A percentile compares a stretch with the other conserved stretches of the same genome.
These are phyloP conservation scores for Zosterops lateralis DNA, from an alignment of 2,113 vertebrate species.

Conservation along the genomic window DNA sequence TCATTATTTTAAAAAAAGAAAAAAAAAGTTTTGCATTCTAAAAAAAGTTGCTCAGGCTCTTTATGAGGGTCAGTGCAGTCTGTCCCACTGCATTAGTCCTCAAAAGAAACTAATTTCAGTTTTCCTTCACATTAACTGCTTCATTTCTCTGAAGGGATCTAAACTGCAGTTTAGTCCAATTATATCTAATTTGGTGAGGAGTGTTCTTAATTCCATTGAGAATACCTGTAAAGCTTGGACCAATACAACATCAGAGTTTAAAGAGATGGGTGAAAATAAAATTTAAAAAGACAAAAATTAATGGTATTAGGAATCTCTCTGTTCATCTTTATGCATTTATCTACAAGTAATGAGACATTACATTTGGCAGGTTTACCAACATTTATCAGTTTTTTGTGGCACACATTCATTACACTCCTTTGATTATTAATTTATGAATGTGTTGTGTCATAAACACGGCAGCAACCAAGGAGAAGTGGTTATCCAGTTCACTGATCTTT, in stretches of 20 bases:
- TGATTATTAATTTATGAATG: not conserved
- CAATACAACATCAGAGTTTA: not conserved
- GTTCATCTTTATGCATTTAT: not conserved
- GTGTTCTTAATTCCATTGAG: not conserved
- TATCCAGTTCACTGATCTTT: not conserved
- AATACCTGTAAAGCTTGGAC: constrained; percentile 7
- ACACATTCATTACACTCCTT: not conserved
- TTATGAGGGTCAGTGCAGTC: constrained; percentile 36
- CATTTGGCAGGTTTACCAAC: not conserved
- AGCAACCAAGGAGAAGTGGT: not conserved
- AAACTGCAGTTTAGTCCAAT: constrained; percentile 30
- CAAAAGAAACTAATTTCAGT: constrained; percentile 44
- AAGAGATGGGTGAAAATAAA: not conserved
- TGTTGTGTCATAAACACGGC: not conserved
- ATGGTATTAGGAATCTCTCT: not conserved
- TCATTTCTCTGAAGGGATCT: constrained; percentile 54
- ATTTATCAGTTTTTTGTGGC: not conserved
- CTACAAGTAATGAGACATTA: not conserved
- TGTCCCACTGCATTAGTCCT: constrained; percentile 40
- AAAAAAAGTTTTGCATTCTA: not conserved
- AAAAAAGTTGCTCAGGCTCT: not conserved
- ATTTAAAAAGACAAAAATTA: not conserved
- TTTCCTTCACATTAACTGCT: constrained; percentile 48
- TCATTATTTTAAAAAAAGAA: not conserved
- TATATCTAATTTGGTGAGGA: constrained; percentile 34